Evolutionary conservation across 2,797 vertebrate species (phyloP).

Genomic region (Schizopygopsis pylzovi): DNA sequence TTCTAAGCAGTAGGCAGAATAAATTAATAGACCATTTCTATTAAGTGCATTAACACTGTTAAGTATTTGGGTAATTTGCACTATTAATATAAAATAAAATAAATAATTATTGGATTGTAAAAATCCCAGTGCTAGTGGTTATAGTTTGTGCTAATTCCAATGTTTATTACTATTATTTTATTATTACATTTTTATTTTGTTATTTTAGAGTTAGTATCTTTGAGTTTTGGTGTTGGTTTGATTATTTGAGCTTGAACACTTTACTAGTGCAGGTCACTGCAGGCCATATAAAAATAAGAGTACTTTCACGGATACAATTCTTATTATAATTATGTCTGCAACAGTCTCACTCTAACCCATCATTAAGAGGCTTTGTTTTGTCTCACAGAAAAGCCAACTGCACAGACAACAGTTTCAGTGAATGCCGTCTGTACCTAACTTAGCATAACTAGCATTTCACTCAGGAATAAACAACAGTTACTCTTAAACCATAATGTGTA

Average conservation of each 20-base stretch:
- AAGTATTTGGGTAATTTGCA: background rate
- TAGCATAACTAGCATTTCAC: constrained; percentile 36
- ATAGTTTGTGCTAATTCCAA: background rate
- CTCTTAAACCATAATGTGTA: constrained; percentile 47
- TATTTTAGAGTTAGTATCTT: background rate
- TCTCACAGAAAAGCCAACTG: constrained; percentile 53
- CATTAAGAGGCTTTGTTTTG: constrained; percentile 57
- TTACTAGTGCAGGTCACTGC: background rate
- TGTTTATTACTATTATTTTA: background rate
- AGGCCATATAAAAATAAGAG: background rate
- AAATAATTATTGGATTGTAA: background rate
- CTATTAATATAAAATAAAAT: background rate
- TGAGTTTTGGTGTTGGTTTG: background rate
- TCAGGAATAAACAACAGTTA: constrained; percentile 43
- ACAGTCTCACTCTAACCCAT: constrained; percentile 24
- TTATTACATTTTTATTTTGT: background rate
- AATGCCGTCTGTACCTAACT: constrained; percentile 26
- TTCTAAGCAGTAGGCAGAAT: background rate
- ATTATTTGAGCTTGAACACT: background rate
- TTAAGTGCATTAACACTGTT: background rate
- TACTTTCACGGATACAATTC: constrained; percentile 19
- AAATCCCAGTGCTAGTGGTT: background rate
- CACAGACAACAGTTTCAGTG: constrained; percentile 43
- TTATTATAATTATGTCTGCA: constrained; percentile 46
- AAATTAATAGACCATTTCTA: background rate